Conservation (phyloP, 2,888 invertebrate genomes). For the Ecdyonurus torrentis region DNA sequence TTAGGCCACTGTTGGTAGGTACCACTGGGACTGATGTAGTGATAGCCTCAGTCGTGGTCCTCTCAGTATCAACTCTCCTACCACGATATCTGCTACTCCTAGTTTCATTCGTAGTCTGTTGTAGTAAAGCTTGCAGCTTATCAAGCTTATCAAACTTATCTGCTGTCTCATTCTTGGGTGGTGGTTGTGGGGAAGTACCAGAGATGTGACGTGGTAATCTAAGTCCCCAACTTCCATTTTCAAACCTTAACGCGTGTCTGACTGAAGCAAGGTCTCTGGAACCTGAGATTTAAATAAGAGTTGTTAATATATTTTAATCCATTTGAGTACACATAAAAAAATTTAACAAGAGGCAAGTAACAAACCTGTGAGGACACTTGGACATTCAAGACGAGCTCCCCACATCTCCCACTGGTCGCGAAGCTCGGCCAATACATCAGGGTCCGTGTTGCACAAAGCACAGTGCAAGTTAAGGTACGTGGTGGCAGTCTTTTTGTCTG, state of each 20-base stretch:
- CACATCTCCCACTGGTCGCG: constrained; percentile 16
- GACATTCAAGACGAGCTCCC: constrained; percentile 26
- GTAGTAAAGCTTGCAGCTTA: neutral
- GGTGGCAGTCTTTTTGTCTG: constrained; percentile 22
- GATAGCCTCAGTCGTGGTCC: neutral
- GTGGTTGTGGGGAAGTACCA: neutral
- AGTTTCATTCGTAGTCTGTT: neutral
- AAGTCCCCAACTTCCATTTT: neutral
- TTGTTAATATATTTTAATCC: too few species aligned
- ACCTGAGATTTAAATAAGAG: too few species aligned
- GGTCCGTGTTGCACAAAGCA: constrained; percentile 27
- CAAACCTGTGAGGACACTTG: constrained; percentile 16
- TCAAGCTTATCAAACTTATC: neutral
- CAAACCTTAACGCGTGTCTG: neutral
- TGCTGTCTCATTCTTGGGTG: neutral
- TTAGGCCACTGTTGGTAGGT: neutral
- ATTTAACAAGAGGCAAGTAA: too few species aligned
- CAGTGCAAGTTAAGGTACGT: constrained; percentile 27
- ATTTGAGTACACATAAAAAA: too few species aligned
- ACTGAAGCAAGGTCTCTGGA: neutral
- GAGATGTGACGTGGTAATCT: neutral
- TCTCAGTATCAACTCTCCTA: neutral
- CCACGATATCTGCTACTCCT: neutral
- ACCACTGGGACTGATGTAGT: neutral
- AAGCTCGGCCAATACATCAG: neutral